A percentile compares a stretch with the other conserved stretches of the same genome.
Evolutionary conservation across 2,113 vertebrate genomes (phyloP).

Genomic region (Oenanthe melanoleuca): DNA sequence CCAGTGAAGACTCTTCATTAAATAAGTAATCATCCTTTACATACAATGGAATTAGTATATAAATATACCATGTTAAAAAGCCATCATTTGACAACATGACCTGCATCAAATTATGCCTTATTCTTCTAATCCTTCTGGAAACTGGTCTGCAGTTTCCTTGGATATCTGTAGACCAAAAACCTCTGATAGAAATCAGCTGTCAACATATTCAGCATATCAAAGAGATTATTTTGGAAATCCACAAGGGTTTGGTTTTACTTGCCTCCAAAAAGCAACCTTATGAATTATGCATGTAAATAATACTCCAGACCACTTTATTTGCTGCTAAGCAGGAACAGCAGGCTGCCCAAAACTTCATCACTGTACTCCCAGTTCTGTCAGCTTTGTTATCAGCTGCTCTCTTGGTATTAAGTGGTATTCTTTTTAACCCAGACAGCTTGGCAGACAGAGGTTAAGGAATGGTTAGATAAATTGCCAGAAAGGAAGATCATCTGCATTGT

Average conservation of each 20-base stretch:
- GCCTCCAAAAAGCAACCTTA: not conserved
- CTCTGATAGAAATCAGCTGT: not conserved
- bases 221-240: not conserved
- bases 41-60: constrained; percentile 60
- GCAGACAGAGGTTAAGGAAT: not conserved
- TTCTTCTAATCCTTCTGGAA: not conserved
- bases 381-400: not conserved
- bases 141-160: not conserved
- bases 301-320: not conserved
- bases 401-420: not conserved
- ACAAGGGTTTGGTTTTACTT: not conserved
- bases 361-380: not conserved
- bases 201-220: not conserved
- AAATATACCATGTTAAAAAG: constrained; percentile 29
- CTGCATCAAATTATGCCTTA: not conserved
- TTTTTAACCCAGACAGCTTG: not conserved
- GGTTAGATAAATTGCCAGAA: not conserved
- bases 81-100: not conserved
- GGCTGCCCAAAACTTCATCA: not conserved
- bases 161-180: not conserved
- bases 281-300: not conserved
- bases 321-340: not conserved
- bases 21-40: constrained; percentile 64
- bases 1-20: constrained; percentile 53
- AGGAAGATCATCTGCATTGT: not conserved